These are phyloP conservation scores for Leptinotarsa rubiginosa DNA, from an alignment of 2,888 invertebrate genomes.

Conservation along the genomic window DNA sequence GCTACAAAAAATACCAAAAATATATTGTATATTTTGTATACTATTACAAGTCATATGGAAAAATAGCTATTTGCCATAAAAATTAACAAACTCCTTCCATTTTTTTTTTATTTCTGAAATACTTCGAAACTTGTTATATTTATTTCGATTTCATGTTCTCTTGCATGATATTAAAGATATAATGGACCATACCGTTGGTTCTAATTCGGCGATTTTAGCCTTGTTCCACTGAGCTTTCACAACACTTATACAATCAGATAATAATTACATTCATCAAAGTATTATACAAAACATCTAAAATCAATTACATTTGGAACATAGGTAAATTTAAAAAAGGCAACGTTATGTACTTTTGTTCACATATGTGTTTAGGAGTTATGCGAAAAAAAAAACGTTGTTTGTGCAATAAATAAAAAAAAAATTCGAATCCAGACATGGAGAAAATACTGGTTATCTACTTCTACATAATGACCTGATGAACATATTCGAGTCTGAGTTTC, in stretches of 20 bases:
- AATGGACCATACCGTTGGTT: slow-evolving; percentile 24
- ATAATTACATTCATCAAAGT: slow-evolving; percentile 20
- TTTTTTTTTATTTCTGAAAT: background rate
- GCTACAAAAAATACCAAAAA: too few relatives aligned
- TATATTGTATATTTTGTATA: too few relatives aligned
- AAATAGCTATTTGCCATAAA: too few relatives aligned
- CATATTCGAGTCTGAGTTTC: too few relatives aligned
- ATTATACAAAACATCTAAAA: slow-evolving; percentile 19
- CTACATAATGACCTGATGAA: too few relatives aligned
- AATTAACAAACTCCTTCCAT: too few relatives aligned
- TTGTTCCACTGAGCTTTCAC: slow-evolving; percentile 43
- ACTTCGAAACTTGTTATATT: slow-evolving; percentile 1
- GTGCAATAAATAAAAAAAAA: too few relatives aligned
- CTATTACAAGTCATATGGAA: too few relatives aligned
- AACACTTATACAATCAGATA: slow-evolving; percentile 26
- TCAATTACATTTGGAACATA: background rate
- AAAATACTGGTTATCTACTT: too few relatives aligned
- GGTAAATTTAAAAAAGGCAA: slow-evolving; percentile 25
- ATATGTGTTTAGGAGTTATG: slow-evolving; percentile 33
- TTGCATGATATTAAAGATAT: slow-evolving; percentile 17
- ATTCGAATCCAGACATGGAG: too few relatives aligned
- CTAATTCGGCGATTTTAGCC: slow-evolving; percentile 47
- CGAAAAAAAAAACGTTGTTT: too few relatives aligned
- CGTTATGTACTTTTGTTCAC: slow-evolving; percentile 51
- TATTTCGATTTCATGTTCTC: slow-evolving; percentile 10